phyloP scores from a whole-genome alignment of 2,113 vertebrate genomes.

The Uria aalge region DNA sequence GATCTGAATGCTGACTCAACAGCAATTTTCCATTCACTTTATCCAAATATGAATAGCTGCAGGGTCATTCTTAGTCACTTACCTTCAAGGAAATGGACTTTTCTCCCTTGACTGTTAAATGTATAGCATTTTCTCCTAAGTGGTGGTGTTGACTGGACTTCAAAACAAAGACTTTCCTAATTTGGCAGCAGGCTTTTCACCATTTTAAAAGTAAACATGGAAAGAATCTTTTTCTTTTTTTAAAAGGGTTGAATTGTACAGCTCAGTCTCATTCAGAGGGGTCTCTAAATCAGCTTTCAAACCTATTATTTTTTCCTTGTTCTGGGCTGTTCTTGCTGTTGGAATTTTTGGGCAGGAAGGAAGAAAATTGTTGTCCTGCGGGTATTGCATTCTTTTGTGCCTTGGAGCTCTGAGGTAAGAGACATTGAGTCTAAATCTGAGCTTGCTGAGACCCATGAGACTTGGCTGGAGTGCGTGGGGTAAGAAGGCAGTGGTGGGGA shows the following conservation, averaged over 20 bases:
- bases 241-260: neutral
- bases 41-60: neutral
- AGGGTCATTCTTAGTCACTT: neutral
- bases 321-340: neutral
- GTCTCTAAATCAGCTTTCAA: neutral
- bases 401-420: neutral
- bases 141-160: neutral
- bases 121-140: neutral
- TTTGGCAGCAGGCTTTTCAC: neutral
- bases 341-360: neutral
- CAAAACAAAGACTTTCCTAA: neutral
- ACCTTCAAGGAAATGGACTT: neutral
- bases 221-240: neutral
- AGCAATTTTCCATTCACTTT: neutral
- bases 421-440: neutral
- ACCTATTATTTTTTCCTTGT: neutral
- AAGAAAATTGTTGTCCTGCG: neutral
- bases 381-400: neutral
- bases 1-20: neutral
- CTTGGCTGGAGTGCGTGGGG: neutral
- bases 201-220: neutral
- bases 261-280: neutral
- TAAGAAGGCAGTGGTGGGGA: neutral
- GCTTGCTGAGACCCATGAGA: neutral
- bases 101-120: neutral